Conservation (phyloP, 35 echinoderm and acorn worm species). For the Acanthaster planci region DNA sequence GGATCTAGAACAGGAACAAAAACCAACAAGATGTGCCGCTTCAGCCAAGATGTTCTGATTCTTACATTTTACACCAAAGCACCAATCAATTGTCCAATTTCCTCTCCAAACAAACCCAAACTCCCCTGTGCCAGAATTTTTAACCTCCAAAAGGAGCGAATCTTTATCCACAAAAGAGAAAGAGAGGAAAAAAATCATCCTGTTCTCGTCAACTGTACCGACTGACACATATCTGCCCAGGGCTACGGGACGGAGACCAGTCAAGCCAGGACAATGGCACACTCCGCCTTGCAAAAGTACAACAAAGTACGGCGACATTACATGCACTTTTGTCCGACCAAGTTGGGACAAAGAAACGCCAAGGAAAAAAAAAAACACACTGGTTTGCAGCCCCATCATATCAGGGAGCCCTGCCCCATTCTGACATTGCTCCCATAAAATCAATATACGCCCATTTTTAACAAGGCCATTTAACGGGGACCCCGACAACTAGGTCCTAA, state of each 20-base stretch:
- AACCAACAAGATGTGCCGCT: no score
- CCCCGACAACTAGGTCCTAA: no score
- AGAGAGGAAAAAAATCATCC: background rate
- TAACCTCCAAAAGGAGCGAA: no score
- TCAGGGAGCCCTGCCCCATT: background rate
- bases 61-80: no score
- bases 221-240: conserved; percentile 1
- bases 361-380: background rate
- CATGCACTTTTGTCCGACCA: conserved; percentile 10
- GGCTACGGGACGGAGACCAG: background rate
- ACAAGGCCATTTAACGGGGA: no score
- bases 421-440: no score
- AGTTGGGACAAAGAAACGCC: background rate
- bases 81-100: no score
- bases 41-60: no score
- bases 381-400: background rate
- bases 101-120: no score
- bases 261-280: background rate
- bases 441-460: no score
- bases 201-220: conserved; percentile 2
- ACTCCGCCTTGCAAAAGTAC: background rate
- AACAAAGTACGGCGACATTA: conserved; percentile 29
- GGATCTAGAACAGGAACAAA: no score
- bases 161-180: background rate
- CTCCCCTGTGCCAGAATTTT: no score